These are phyloP conservation scores for Parasteatoda lunata DNA, from an alignment of 2,888 invertebrate species.

Conservation along the genomic window DNA sequence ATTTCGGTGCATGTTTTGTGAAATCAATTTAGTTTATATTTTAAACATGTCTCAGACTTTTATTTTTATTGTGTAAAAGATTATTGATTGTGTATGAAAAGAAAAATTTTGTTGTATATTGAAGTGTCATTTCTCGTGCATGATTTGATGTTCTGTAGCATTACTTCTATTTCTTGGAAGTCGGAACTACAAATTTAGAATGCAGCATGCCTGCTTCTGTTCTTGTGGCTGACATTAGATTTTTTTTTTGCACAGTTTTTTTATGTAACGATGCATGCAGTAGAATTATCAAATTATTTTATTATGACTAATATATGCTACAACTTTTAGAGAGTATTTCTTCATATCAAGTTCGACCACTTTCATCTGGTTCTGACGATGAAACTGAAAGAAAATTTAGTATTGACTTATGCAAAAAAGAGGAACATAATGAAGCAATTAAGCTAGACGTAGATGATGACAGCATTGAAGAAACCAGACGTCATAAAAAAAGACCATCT, in stretches of 20 bases:
- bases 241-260: constrained; percentile 46
- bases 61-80: constrained; percentile 12
- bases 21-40: background rate
- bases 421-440: constrained; percentile 54
- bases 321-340: constrained; percentile 61
- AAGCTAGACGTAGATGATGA: constrained; percentile 54
- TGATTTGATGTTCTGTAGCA: constrained; percentile 23
- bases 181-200: constrained; percentile 26
- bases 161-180: constrained; percentile 34
- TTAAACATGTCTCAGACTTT: constrained; percentile 43
- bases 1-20: background rate
- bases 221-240: background rate
- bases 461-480: background rate
- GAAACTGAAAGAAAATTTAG: constrained; percentile 24
- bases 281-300: constrained; percentile 30
- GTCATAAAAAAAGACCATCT: constrained; percentile 19
- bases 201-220: constrained; percentile 47
- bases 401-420: constrained; percentile 36
- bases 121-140: constrained; percentile 18
- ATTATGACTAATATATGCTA: constrained; percentile 60
- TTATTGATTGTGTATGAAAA: constrained; percentile 6
- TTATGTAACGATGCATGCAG: constrained; percentile 43
- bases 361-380: constrained; percentile 14
- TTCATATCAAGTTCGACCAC: constrained; percentile 31
- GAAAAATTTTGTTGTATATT: constrained; percentile 15